These are phyloP conservation scores for Vulpes vulpes DNA, from an alignment of 2,113 vertebrate species.

Conservation along the genomic window DNA sequence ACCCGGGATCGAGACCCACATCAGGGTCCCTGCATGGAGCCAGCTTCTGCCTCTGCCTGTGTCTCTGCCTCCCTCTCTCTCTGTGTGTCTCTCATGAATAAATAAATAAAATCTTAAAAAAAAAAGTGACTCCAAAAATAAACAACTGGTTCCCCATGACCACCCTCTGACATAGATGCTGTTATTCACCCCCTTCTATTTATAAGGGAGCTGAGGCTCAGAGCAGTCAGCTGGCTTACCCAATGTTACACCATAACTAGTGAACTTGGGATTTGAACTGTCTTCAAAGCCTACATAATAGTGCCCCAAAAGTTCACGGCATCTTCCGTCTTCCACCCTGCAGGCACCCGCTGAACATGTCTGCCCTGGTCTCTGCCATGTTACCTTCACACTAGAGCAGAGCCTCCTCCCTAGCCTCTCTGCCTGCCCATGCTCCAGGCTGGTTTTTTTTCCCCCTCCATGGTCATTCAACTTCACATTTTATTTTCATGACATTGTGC, in stretches of 20 bases:
- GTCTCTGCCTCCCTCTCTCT: no score
- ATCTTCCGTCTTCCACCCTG: not conserved
- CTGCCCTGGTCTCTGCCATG: not conserved
- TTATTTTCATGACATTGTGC: not conserved
- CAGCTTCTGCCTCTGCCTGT: no score
- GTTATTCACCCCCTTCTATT: not conserved
- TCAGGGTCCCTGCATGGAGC: no score
- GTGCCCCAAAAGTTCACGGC: fast-evolving
- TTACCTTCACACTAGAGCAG: not conserved
- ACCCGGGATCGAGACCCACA: no score
- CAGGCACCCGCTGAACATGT: not conserved
- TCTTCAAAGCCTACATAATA: not conserved
- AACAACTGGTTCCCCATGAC: not conserved
- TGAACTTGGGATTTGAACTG: not conserved
- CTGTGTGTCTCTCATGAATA: no score
- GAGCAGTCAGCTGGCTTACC: not conserved
- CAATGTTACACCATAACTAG: not conserved
- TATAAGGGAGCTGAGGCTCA: not conserved
- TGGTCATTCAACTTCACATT: not conserved
- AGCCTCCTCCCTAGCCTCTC: not conserved
- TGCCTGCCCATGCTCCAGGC: not conserved
- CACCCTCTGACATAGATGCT: not conserved
- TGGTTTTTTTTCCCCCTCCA: not conserved
- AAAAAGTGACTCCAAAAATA: not conserved
- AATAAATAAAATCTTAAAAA: no score